These are phyloP conservation scores for Boleophthalmus pectinirostris DNA, from an alignment of 2,113 vertebrate species.

Conservation along the genomic window DNA sequence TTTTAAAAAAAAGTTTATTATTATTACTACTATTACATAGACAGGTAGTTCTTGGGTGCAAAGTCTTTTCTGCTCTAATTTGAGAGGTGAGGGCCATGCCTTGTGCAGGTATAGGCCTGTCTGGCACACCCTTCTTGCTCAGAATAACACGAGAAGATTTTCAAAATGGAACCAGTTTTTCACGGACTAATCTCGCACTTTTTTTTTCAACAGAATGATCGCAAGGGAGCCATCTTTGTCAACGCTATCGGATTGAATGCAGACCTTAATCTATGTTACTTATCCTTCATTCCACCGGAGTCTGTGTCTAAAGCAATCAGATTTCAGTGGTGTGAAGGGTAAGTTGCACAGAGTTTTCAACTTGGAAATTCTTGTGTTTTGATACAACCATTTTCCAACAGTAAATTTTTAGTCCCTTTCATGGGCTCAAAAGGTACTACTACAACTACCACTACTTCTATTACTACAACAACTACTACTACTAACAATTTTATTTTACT, in stretches of 20 bases:
- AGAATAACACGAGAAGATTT: slow-evolving; percentile 5
- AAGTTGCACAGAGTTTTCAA: slow-evolving; percentile 85
- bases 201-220: slow-evolving; percentile 30
- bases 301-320: slow-evolving; percentile 90
- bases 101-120: slow-evolving; percentile 66
- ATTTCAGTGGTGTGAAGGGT: slow-evolving; percentile 99
- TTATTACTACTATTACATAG: too few species aligned
- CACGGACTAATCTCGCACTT: slow-evolving; percentile 37
- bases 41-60: slow-evolving; percentile 9
- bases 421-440: neutral
- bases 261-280: slow-evolving; percentile 78
- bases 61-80: slow-evolving; percentile 22
- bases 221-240: neutral
- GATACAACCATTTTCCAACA: neutral
- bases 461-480: neutral
- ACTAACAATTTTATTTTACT: neutral
- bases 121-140: slow-evolving; percentile 50
- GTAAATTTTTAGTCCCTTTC: neutral
- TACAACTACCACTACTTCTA: neutral
- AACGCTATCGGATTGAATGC: slow-evolving; percentile 29
- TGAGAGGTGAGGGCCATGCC: slow-evolving; percentile 48
- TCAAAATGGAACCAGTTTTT: slow-evolving; percentile 34
- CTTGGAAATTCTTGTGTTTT: neutral
- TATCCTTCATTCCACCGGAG: slow-evolving; percentile 99
- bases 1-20: neutral